Conservation (phyloP, 2,888 invertebrate genomes). For the Eilema griseolum region DNA sequence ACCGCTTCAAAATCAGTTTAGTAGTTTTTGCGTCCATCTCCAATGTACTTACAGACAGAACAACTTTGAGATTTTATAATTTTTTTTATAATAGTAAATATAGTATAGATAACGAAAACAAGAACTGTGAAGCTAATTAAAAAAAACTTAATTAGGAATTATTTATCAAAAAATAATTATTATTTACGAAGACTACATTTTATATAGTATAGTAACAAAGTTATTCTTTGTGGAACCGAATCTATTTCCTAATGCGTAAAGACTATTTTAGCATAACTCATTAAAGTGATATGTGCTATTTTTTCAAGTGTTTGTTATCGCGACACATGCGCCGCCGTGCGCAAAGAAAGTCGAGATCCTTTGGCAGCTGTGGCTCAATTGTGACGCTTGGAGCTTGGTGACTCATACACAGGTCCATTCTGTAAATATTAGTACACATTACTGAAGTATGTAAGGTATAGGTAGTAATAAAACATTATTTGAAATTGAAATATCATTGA, state of each 20-base stretch:
- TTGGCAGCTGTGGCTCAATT: constrained; percentile 81
- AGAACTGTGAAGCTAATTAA: not conserved
- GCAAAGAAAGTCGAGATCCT: constrained; percentile 84
- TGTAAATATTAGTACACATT: constrained; percentile 20
- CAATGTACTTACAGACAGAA: too few relatives aligned
- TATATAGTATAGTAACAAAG: constrained; percentile 9
- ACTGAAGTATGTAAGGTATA: not conserved
- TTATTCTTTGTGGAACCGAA: not conserved
- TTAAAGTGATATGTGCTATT: constrained; percentile 62
- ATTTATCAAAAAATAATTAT: constrained; percentile 22
- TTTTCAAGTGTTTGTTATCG: constrained; percentile 47
- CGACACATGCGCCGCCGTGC: constrained; percentile 81
- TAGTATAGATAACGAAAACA: not conserved
- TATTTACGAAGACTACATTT: constrained; percentile 26
- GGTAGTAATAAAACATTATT: not conserved
- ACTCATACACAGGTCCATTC: constrained; percentile 64
- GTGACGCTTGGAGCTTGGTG: constrained; percentile 69
- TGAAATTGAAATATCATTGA: too few relatives aligned
- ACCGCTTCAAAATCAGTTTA: too few relatives aligned
- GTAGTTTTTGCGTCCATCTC: too few relatives aligned
- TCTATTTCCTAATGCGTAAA: constrained; percentile 10
- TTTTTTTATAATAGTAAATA: too few relatives aligned
- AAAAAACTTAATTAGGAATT: not conserved
- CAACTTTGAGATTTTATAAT: too few relatives aligned
- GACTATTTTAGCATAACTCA: constrained; percentile 23